A percentile compares a stretch with the other conserved stretches of the same genome.
Evolutionary conservation across 2,888 invertebrate species (phyloP).

Genomic region (Ethmia dodecea): DNA sequence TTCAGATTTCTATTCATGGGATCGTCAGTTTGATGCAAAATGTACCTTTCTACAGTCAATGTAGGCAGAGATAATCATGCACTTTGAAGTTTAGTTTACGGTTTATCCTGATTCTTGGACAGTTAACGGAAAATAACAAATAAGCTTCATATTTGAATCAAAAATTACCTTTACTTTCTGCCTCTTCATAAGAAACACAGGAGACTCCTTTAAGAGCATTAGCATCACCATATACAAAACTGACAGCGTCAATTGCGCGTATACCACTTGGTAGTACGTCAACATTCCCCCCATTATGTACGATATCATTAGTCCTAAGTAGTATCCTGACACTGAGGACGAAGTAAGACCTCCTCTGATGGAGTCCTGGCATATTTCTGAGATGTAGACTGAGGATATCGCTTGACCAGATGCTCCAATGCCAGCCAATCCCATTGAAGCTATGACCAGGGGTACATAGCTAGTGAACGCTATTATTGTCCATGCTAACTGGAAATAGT

Average conservation of each 20-base stretch:
- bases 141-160: no score
- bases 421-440: constrained; percentile 37
- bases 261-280: constrained; percentile 40
- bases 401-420: constrained; percentile 51
- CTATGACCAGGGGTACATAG: constrained; percentile 35
- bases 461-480: constrained; percentile 34
- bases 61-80: no score
- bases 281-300: constrained; percentile 49
- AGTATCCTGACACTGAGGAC: constrained; percentile 38
- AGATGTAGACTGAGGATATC: constrained; percentile 40
- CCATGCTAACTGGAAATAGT: constrained; percentile 51
- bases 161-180: constrained; percentile 49
- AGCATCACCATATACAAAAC: constrained; percentile 41
- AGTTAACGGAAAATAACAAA: no score
- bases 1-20: no score
- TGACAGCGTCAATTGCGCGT: constrained; percentile 38
- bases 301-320: constrained; percentile 45
- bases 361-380: constrained; percentile 52
- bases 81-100: no score
- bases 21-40: no score
- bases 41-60: no score
- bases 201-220: constrained; percentile 46
- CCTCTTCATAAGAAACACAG: constrained; percentile 44
- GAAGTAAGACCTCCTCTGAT: constrained; percentile 37
- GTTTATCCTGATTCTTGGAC: no score